Conservation (phyloP, 2,113 vertebrate genomes). For the Hipposideros armiger region DNA sequence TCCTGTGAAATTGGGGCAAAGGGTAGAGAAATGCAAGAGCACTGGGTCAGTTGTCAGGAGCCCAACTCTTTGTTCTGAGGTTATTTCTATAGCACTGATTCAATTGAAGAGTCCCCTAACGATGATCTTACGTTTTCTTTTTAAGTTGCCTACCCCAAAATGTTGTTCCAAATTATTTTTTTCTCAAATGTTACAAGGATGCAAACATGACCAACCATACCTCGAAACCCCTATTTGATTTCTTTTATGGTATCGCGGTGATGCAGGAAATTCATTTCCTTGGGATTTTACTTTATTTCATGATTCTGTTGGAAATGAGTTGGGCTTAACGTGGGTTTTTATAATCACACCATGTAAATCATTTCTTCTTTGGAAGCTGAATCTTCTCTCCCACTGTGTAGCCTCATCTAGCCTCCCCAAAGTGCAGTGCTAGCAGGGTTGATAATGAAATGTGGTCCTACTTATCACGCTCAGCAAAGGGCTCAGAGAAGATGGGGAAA, state of each 20-base stretch:
- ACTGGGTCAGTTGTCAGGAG: constrained; percentile 60
- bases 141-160: background rate
- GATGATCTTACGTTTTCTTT: constrained; percentile 59
- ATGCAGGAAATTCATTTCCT: constrained; percentile 79
- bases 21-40: constrained; percentile 4
- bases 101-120: constrained; percentile 35
- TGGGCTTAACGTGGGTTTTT: constrained; percentile 67
- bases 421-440: constrained; percentile 55
- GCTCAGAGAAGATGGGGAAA: background rate
- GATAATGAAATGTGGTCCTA: constrained; percentile 73
- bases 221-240: constrained; percentile 72
- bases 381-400: constrained; percentile 60
- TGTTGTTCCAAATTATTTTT: constrained; percentile 68
- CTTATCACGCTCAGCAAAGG: constrained; percentile 66
- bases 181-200: constrained; percentile 68
- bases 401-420: constrained; percentile 61
- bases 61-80: constrained; percentile 62
- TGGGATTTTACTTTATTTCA: constrained; percentile 76
- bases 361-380: constrained; percentile 56
- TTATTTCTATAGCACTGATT: constrained; percentile 21
- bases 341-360: constrained; percentile 34
- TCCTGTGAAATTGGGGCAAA: constrained; percentile 78
- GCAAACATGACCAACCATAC: constrained; percentile 39
- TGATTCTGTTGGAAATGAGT: constrained; percentile 80
- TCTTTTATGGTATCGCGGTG: constrained; percentile 72